Base-by-base conservation (phyloP, 2,888 invertebrate genomes). In the Chydorus sphaericus region DNA sequence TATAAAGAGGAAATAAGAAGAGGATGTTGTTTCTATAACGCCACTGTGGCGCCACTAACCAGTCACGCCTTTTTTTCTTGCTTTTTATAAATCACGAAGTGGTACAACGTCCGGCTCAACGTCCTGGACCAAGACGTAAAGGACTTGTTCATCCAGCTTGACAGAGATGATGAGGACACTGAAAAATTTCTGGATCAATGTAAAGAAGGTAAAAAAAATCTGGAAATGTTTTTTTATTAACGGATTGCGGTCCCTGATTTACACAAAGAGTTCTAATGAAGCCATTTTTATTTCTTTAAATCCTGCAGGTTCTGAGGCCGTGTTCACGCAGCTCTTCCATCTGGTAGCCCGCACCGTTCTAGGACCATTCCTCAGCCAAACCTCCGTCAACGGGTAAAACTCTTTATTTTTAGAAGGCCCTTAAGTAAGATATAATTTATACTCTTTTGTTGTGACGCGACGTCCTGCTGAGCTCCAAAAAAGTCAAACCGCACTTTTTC, bases 301-400 rank as follows among this genome's bases (percentile, higher is more conserved):
- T n/a, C n/a, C n/a, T n/a, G n/a, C n/a, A n/a, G n/a, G 44, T 5
- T 44, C 44, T 23, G 84, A 88, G 63, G 85, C 85, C 77, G 72
- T 94, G 57, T 81, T 90, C 72, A 81, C 86, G 28, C 92, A 97
- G 71, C 75, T 93, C 60, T 91, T 88, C 83, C 89, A 94, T 71
- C 80, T 87, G 36, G 64, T 96, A 36, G 87, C 86, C 16, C 83
- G 85, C 64, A 78, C 85, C n/a, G 72, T 94, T 38, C 77, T 96
- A 20, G 81, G 84, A 61, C 81, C 84, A 72, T 91, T 96, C 73
- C 85, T 94, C 83, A 87, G 91, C 30, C 84, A 87, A 68, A 97
- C 96, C 2, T 91, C 92, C 63, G 87, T 93, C 61, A 97, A 96
- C 73, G 94, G 94, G 81, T 89, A 71, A 80, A 81, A 77, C n/a